Conservation (phyloP, 2,797 vertebrate species). For the Columba guinea region DNA sequence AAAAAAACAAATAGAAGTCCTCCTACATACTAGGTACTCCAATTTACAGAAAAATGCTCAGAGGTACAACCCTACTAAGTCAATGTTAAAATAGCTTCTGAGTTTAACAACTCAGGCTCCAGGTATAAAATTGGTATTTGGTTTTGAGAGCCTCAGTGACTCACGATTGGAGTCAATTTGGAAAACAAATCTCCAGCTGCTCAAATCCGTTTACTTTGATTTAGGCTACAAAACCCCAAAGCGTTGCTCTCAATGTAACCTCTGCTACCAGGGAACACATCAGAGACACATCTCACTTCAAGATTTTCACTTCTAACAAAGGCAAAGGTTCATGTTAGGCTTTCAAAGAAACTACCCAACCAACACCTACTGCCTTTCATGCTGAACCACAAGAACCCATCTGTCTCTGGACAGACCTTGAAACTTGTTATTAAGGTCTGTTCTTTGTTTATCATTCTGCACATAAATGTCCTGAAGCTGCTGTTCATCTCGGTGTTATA, state of each 20-base stretch:
- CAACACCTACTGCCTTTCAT: neutral
- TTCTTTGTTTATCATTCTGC: neutral
- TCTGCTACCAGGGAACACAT: neutral
- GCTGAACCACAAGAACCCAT: neutral
- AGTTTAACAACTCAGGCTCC: neutral
- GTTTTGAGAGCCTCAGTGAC: neutral
- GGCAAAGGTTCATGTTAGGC: neutral
- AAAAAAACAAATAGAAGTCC: neutral
- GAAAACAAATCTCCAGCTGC: neutral
- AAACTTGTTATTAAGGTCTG: neutral
- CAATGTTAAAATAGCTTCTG: neutral
- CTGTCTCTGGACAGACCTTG: neutral
- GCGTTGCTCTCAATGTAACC: fast-evolving
- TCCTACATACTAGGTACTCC: neutral
- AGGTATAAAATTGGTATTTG: neutral
- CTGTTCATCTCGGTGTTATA: neutral
- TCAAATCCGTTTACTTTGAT: neutral
- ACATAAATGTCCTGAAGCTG: neutral
- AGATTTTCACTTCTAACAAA: neutral
- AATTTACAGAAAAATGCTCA: neutral
- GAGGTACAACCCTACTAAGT: neutral
- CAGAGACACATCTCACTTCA: fast-evolving
- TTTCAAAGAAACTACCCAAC: neutral
- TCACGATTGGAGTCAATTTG: neutral
- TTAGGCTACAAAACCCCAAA: neutral